phyloP scores from a whole-genome alignment of 2,113 vertebrate species.

The Hyperopisus bebe region DNA sequence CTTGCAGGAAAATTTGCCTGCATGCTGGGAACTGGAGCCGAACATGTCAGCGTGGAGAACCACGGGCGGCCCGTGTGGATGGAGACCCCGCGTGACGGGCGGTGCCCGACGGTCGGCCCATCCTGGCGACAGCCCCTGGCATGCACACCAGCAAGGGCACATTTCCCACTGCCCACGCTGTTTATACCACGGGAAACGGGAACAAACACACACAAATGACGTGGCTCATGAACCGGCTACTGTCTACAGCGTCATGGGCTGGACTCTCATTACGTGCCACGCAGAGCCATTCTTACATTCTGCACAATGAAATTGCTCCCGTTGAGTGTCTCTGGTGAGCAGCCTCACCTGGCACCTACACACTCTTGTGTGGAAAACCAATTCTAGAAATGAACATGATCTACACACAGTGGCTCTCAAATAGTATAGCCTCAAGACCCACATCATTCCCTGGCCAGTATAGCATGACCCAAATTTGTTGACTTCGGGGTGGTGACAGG shows the following conservation, averaged over 20 bases:
- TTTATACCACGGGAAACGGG: not conserved
- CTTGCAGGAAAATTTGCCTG: not conserved
- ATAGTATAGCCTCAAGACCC: not conserved
- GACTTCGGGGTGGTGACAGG: not conserved
- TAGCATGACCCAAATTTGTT: not conserved
- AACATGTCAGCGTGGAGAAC: not conserved
- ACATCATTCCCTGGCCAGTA: not conserved
- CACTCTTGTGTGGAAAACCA: not conserved
- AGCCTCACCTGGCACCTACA: not conserved
- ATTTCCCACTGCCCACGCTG: not conserved
- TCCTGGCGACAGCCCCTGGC: not conserved
- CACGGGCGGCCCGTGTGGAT: not conserved
- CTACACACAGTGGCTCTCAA: not conserved
- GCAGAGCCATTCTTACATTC: not conserved
- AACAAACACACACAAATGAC: no score
- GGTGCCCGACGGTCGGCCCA: not conserved
- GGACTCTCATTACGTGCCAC: not conserved
- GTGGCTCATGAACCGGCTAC: not conserved
- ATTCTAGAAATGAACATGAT: not conserved
- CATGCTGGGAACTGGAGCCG: not conserved
- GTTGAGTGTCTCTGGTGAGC: not conserved
- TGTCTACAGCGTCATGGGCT: not conserved
- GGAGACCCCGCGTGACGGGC: not conserved
- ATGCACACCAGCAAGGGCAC: not conserved
- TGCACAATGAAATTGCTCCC: not conserved